A percentile compares a stretch with the other conserved stretches of the same genome.
Conservation (phyloP, 2,888 invertebrate species). For the Xanthorhoe designata region DNA sequence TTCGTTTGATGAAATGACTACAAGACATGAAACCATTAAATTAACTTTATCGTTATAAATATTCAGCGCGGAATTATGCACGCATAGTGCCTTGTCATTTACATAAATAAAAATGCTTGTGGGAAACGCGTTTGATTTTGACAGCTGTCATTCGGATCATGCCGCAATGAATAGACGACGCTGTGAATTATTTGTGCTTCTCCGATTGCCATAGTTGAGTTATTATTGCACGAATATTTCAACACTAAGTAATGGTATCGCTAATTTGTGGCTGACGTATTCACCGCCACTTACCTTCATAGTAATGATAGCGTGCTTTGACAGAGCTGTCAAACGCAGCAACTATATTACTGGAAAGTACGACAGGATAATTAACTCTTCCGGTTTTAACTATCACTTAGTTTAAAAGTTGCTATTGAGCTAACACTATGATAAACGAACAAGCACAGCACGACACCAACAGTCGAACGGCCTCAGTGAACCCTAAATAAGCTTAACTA, state of each 20-base stretch:
- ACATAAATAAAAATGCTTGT: conserved; percentile 23
- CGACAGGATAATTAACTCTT: conserved; percentile 24
- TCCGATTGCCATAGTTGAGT: conserved; percentile 41
- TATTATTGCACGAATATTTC: conserved; percentile 42
- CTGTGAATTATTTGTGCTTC: conserved; percentile 41
- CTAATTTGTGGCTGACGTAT: conserved; percentile 30
- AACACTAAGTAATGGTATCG: conserved; percentile 18
- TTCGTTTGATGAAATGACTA: conserved; percentile 9
- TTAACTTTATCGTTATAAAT: conserved; percentile 15
- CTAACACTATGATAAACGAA: conserved; percentile 37
- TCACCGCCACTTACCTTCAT: conserved; percentile 25
- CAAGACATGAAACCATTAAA: conserved; percentile 11
- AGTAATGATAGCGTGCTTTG: conserved; percentile 28
- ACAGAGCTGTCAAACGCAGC: conserved; percentile 28
- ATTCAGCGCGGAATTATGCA: conserved; percentile 17
- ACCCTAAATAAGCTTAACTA: conserved; percentile 79
- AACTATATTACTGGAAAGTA: conserved; percentile 23
- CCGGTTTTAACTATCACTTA: conserved; percentile 12
- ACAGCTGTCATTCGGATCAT: conserved; percentile 36
- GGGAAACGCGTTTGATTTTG: conserved; percentile 31
- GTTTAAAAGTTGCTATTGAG: conserved; percentile 8
- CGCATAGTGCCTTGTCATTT: conserved; percentile 19
- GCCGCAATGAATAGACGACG: conserved; percentile 32
- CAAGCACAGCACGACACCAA: conserved; percentile 47
- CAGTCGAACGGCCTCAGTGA: conserved; percentile 53